Evolutionary conservation across 2,888 invertebrate genomes (phyloP).

Genomic region (Tricholauxania praeusta): DNA sequence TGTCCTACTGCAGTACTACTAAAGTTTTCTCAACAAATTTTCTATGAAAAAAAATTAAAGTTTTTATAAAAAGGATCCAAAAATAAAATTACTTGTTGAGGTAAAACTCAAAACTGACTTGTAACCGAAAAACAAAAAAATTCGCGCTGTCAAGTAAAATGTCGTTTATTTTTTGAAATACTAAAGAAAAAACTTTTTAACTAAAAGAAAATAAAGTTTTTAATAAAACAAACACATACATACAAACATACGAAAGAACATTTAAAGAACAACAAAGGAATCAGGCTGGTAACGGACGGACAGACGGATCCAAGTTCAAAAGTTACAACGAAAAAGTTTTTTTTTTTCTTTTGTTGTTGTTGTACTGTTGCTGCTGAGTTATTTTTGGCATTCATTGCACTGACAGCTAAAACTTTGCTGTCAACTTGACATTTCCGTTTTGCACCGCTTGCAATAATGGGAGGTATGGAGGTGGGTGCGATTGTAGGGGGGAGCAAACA

Average conservation of each 20-base stretch:
- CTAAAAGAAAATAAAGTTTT: background rate
- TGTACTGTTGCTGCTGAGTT: slow-evolving; percentile 24
- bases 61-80: no score
- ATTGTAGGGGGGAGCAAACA: no score
- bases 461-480: no score
- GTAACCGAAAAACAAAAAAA: no score
- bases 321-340: slow-evolving; percentile 51
- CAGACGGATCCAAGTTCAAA: slow-evolving; percentile 56
- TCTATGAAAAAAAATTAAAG: no score
- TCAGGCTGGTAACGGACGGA: background rate
- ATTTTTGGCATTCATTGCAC: slow-evolving; percentile 39
- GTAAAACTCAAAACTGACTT: no score
- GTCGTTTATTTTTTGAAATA: background rate
- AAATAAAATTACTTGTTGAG: no score
- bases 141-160: background rate
- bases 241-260: background rate
- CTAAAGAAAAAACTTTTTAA: background rate
- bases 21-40: no score
- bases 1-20: background rate
- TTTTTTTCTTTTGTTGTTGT: slow-evolving; percentile 5
- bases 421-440: slow-evolving; percentile 38
- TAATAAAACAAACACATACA: background rate
- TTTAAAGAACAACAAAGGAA: background rate
- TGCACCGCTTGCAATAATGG: background rate
- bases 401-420: slow-evolving; percentile 38